Conservation (phyloP, 1,140 invertebrate genomes). For the Bicyclus anynana region DNA sequence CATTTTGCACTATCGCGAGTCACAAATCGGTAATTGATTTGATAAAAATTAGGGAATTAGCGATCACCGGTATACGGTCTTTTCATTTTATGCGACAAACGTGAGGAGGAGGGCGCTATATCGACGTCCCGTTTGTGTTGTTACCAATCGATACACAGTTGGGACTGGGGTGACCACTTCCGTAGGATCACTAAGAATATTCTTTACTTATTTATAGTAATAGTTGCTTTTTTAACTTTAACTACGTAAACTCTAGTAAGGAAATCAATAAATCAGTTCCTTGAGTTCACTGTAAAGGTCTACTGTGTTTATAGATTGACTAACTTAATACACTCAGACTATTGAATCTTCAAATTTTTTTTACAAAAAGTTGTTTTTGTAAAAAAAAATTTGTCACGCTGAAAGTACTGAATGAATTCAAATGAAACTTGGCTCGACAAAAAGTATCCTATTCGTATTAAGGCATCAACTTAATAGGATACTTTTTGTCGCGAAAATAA, state of each 20-base stretch:
- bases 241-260: neutral
- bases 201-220: neutral
- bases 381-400: no score
- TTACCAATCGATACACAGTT: constrained; percentile 57
- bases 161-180: constrained; percentile 52
- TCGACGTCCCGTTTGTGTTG: constrained; percentile 44
- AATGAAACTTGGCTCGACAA: no score
- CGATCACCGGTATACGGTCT: constrained; percentile 31
- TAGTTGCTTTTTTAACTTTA: neutral
- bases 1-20: constrained; percentile 25
- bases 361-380: no score
- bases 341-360: no score
- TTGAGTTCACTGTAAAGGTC: no score
- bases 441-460: no score
- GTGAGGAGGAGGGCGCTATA: constrained; percentile 43
- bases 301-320: no score
- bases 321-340: no score
- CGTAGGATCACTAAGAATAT: neutral
- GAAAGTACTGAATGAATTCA: no score
- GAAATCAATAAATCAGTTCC: no score
- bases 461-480: no score
- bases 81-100: constrained; percentile 67
- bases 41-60: constrained; percentile 27
- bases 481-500: no score
- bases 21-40: constrained; percentile 10